Evolutionary conservation across 2,888 invertebrate genomes (phyloP).

Genomic region (Bruchidius siliquastri): DNA sequence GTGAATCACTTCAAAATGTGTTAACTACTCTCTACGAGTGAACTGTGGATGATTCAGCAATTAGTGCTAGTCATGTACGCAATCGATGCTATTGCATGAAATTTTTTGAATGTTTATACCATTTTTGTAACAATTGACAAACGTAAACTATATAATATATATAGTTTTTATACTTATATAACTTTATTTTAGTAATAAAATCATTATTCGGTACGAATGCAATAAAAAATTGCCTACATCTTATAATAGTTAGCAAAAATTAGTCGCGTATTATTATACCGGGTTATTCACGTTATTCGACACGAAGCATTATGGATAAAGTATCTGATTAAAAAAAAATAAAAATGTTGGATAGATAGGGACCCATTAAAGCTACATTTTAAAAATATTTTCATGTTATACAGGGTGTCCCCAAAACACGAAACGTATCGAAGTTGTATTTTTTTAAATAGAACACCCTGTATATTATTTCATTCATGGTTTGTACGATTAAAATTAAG

Average conservation of each 20-base stretch:
- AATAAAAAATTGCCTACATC: slow-evolving; percentile 16
- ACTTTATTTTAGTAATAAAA: background rate
- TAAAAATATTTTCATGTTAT: too few species aligned
- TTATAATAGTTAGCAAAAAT: background rate
- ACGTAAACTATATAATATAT: background rate
- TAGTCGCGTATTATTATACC: background rate
- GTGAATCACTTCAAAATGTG: background rate
- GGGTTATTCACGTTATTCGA: too few species aligned
- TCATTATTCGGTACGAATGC: slow-evolving; percentile 9
- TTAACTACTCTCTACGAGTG: background rate
- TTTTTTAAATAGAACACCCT: too few species aligned
- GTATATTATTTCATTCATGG: too few species aligned
- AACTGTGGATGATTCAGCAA: background rate
- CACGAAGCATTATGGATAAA: too few species aligned
- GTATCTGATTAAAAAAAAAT: too few species aligned
- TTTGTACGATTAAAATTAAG: too few species aligned
- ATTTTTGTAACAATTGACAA: background rate
- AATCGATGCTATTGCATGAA: background rate
- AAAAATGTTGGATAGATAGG: too few species aligned
- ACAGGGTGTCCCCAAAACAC: too few species aligned
- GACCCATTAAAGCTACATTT: too few species aligned
- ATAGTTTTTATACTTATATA: background rate
- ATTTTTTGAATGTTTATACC: background rate
- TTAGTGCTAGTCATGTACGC: background rate
- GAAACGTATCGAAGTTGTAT: too few species aligned